Evolutionary conservation across 1,140 invertebrate species (phyloP), one percentile per base, ranked within the genome.

Genomic region (Drosophila virilis): DNA sequence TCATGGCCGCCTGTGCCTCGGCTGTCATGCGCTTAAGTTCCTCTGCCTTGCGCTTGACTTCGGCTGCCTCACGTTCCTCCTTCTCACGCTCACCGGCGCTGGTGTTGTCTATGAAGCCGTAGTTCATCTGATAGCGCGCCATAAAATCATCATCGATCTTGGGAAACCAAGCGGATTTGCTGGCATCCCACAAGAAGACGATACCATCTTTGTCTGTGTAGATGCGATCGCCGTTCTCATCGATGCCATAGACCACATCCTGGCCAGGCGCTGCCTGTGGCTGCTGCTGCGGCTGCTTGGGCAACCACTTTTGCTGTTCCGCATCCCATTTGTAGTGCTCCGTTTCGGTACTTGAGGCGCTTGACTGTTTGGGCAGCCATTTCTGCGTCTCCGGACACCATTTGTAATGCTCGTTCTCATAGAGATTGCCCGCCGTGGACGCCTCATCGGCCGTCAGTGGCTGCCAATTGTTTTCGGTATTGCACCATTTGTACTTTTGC

Each of bases 91-190:
- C 91, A 0, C 77, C 74, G 6, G 76, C 85, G 15, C 74, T 84
- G 48, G 93, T 93, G 80, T 95, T 95, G 80, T 95, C 94, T 70
- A 94, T 93, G 92, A 97, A 97, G 6, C 98, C 98, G 93, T 99
- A 99, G 91, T 94, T 98, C 95, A 99, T 96, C 93, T 99, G 98
- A 93, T 99, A 99, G 57, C 94, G 94, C 1, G 98, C 98, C 92
- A 99, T 95, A 90, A 99, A 99, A 78, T 99, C 97, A 88, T 99
- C 97, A 94, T 99, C 97, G 65, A 99, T 95, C 95, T 98, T 98
- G 17, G 98, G 98, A 94, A 99, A 98, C 97, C 98, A 99, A 6
- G 98, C 98, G 81, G 95, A 96, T 92, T 97, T 98, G 38, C 95
- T 94, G 54, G 93, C 93, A 93, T 99, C 98, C 97, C 97, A 99